Base-by-base conservation (phyloP, 1,140 invertebrate species). In the Adoxophyes honmai region DNA sequence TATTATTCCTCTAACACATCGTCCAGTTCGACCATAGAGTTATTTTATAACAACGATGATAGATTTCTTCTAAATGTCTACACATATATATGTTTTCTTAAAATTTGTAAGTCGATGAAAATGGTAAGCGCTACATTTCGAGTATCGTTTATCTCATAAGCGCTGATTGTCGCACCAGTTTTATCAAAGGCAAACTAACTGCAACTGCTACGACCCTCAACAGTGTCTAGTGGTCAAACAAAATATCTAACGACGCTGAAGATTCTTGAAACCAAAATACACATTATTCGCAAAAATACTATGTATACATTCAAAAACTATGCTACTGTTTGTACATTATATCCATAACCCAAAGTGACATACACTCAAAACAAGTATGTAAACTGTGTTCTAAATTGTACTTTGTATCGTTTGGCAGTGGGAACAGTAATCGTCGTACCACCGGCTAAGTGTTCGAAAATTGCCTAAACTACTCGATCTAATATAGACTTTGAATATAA, bases 361-460 rank as follows among this genome's bases (percentile, higher is more conserved):
- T 58, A 69, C 58, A 74, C 55, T 55, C 34, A 65, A 57, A 69
- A 62, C 60, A 28, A 28, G 21, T 28, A 28, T 28, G 21, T 72
- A 73, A 51, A 73, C 48, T 69, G 62, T 66, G 62, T 63, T 67
- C 68, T 73, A 75, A 65, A 52, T 80, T 85, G 77, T 86, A 83
- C 78, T 82, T 75, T 73, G 59, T 73, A 73, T 75, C 65, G 65
- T 75, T 75, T 85, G 81, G 83, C 83, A 86, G 81, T 86, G 81
- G 74, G 68, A 70, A 72, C 59, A 68, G 52, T 28, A 28, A 28
- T 70, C 57, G 62, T 65, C 59, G 70, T 59, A 66, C 59, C 60
- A 74, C 57, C 62, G 66, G 68, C 68, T 59, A 64, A 66, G 64
- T 70, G 52, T 53, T 64, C 59, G 61, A 54, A 60, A 52, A 57